These are phyloP conservation scores for Pseudomyrmex concolor DNA, from an alignment of 1,140 invertebrate species.

Conservation along the genomic window DNA sequence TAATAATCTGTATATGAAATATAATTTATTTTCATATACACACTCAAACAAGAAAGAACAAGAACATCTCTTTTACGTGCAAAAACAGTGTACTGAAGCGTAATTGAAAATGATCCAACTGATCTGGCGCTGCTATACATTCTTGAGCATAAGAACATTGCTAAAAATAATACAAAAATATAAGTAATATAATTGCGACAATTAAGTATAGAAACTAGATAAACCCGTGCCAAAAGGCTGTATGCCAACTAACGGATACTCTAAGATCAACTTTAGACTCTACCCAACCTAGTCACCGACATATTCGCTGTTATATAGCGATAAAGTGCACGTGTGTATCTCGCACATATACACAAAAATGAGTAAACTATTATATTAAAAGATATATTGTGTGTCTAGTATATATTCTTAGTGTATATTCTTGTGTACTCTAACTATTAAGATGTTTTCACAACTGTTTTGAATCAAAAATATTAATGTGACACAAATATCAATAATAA, in stretches of 20 bases:
- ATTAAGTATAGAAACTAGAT: slow-evolving; percentile 39
- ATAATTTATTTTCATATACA: too few relatives aligned
- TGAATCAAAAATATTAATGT: too few relatives aligned
- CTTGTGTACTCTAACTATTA: too few relatives aligned
- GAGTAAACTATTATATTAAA: too few relatives aligned
- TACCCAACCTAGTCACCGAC: slow-evolving; percentile 1
- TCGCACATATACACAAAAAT: background rate
- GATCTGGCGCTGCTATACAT: background rate
- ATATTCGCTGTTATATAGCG: background rate
- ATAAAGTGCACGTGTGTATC: slow-evolving; percentile 1
- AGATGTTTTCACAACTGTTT: too few relatives aligned
- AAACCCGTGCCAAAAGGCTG: slow-evolving; percentile 22
- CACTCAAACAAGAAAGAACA: background rate
- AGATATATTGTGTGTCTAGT: too few relatives aligned
- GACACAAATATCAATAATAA: too few relatives aligned
- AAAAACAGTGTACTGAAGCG: too few relatives aligned
- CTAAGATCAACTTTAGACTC: slow-evolving; percentile 4
- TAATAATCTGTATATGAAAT: too few relatives aligned
- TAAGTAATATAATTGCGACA: slow-evolving; percentile 57
- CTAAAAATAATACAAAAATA: slow-evolving; percentile 65
- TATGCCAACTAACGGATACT: slow-evolving; percentile 48
- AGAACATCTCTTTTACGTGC: too few relatives aligned
- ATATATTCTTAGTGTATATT: too few relatives aligned
- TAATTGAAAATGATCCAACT: slow-evolving; percentile 39
- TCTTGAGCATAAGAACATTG: slow-evolving; percentile 7